Conservation (phyloP, 2,797 vertebrate genomes). For the Helarctos malayanus region DNA sequence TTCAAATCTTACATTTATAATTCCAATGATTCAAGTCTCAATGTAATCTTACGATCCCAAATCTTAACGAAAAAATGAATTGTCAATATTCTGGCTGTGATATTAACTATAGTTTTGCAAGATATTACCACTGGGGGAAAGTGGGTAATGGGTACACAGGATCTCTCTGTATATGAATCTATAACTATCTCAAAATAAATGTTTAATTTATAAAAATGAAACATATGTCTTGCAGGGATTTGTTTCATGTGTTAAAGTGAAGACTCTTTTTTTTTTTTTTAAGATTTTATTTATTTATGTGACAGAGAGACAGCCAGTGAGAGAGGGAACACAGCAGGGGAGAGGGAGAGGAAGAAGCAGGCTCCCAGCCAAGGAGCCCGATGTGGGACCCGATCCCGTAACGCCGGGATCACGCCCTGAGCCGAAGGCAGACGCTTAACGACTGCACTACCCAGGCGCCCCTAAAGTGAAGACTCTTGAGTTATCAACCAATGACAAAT, state of each 20-base stretch:
- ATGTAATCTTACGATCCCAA: not conserved
- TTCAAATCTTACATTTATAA: not conserved
- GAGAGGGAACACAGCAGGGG: too few species aligned
- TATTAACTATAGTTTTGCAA: not conserved
- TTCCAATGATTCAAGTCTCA: not conserved
- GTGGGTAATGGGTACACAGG: not conserved
- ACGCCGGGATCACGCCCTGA: too few species aligned
- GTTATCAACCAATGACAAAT: not conserved
- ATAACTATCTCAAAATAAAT: not conserved
- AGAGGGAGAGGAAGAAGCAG: too few species aligned
- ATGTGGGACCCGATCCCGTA: too few species aligned
- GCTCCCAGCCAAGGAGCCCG: too few species aligned
- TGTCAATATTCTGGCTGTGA: not conserved
- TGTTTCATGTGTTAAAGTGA: not conserved
- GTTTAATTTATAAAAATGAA: not conserved
- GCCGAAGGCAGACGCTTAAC: too few species aligned
- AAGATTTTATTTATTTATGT: too few species aligned
- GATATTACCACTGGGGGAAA: not conserved
- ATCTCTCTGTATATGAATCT: not conserved
- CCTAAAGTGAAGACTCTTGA: not conserved
- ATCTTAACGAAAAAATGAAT: conserved; percentile 32
- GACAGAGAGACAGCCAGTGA: too few species aligned
- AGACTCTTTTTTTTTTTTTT: not conserved
- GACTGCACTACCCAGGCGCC: too few species aligned
- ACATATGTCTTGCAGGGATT: not conserved